Evolutionary conservation across 1,140 invertebrate genomes (phyloP).

Genomic region (Pseudomyrmex gracilis): DNA sequence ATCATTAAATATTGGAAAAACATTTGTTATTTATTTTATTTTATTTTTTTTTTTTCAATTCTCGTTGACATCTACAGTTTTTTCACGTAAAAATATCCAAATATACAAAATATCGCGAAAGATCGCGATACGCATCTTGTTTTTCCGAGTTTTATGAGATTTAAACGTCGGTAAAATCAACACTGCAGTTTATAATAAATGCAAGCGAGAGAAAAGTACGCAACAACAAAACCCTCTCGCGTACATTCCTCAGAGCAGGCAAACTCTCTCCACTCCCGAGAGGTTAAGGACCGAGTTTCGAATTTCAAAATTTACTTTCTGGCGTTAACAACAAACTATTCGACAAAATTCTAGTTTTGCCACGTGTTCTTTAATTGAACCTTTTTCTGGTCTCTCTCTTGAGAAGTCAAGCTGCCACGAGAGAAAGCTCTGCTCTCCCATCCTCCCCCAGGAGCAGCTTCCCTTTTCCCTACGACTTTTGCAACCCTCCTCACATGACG

Average conservation of each 20-base stretch:
- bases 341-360: slow-evolving; percentile 30
- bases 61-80: too few relatives aligned
- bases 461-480: background rate
- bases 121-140: background rate
- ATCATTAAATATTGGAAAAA: too few relatives aligned
- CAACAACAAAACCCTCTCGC: background rate
- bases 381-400: slow-evolving; percentile 33
- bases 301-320: background rate
- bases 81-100: background rate
- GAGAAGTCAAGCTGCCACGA: background rate
- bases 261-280: background rate
- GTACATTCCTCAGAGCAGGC: background rate
- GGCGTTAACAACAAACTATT: slow-evolving; percentile 17
- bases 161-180: slow-evolving; percentile 6
- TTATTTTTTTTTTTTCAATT: too few relatives aligned
- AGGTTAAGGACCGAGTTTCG: background rate
- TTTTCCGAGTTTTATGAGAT: background rate
- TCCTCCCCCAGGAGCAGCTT: background rate
- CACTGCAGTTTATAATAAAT: background rate
- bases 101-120: background rate
- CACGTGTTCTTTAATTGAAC: slow-evolving; percentile 32
- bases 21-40: too few relatives aligned
- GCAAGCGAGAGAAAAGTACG: slow-evolving; percentile 4
- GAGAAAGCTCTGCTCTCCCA: background rate
- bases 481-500: slow-evolving; percentile 22